A percentile compares a stretch with the other conserved stretches of the same genome.
These are phyloP conservation scores for Cyrtorhinus lividipennis DNA, from an alignment of 1,140 invertebrate genomes.

Conservation along the genomic window DNA sequence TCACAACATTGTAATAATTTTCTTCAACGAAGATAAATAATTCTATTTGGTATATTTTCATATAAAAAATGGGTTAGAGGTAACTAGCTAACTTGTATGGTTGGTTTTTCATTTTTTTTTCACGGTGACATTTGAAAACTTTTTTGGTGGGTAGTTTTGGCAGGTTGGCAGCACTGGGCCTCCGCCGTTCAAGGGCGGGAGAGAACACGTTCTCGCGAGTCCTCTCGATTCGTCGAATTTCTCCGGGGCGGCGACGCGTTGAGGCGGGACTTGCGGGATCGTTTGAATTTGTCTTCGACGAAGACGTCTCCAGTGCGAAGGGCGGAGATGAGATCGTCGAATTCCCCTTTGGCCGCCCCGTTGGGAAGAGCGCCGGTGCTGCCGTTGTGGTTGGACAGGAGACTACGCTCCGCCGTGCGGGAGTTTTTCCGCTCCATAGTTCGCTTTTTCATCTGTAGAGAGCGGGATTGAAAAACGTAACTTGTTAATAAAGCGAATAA, in stretches of 20 bases:
- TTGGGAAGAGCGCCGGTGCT: constrained; percentile 30
- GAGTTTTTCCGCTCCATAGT: constrained; percentile 74
- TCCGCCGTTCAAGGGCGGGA: too few species aligned
- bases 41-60: background rate
- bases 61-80: background rate
- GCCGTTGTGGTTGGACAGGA: constrained; percentile 28
- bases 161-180: too few species aligned
- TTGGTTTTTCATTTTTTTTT: too few species aligned
- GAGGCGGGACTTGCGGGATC: constrained; percentile 49
- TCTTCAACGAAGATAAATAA: background rate
- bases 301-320: constrained; percentile 92
- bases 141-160: background rate
- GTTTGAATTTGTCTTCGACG: constrained; percentile 86
- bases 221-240: constrained; percentile 46
- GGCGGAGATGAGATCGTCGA: constrained; percentile 93
- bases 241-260: constrained; percentile 45
- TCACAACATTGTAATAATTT: background rate
- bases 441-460: constrained; percentile 54
- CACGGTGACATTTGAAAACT: background rate
- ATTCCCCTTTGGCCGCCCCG: constrained; percentile 65
- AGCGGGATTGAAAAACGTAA: constrained; percentile 25
- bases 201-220: constrained; percentile 43
- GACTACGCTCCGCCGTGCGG: constrained; percentile 32
- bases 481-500: constrained; percentile 7
- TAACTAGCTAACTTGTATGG: background rate